phyloP scores from a whole-genome alignment of 2,888 invertebrate species.

The Coecobrya sp. region DNA sequence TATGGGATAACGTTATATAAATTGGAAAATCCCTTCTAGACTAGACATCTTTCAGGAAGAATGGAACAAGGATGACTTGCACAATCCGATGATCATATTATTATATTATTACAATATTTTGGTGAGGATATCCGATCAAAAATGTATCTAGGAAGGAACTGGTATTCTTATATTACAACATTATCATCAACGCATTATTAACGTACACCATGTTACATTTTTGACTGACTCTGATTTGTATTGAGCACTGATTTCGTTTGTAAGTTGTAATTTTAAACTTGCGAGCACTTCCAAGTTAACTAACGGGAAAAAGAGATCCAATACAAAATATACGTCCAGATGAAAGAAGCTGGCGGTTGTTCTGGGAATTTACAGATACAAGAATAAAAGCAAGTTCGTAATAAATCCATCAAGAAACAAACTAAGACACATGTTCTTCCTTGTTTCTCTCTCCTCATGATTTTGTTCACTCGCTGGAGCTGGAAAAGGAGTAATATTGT shows the following conservation, averaged over 20 bases:
- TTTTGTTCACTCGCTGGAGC: neutral
- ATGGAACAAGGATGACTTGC: slow-evolving; percentile 47
- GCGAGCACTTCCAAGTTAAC: neutral
- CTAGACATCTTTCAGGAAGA: neutral
- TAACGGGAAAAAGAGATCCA: neutral
- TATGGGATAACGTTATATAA: slow-evolving; percentile 37
- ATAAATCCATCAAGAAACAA: slow-evolving; percentile 79
- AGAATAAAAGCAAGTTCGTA: slow-evolving; percentile 62
- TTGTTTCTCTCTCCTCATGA: slow-evolving; percentile 24
- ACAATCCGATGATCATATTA: slow-evolving; percentile 51
- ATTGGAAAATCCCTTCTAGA: slow-evolving; percentile 12
- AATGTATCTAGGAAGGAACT: neutral
- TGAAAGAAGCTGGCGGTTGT: neutral
- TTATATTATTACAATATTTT: neutral
- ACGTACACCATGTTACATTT: slow-evolving; percentile 5
- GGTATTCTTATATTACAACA: neutral
- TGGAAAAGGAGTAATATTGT: neutral
- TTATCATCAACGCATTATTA: neutral
- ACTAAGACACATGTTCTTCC: slow-evolving; percentile 70
- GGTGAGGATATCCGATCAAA: neutral
- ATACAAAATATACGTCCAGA: neutral
- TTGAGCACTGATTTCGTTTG: slow-evolving; percentile 41
- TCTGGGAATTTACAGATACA: slow-evolving; percentile 41
- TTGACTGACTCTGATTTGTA: slow-evolving; percentile 49
- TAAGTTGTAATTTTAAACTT: slow-evolving; percentile 30